A percentile compares a stretch with the other conserved stretches of the same genome.
Evolutionary conservation across 2,113 vertebrate species (phyloP).

Genomic region (Platanista minor): DNA sequence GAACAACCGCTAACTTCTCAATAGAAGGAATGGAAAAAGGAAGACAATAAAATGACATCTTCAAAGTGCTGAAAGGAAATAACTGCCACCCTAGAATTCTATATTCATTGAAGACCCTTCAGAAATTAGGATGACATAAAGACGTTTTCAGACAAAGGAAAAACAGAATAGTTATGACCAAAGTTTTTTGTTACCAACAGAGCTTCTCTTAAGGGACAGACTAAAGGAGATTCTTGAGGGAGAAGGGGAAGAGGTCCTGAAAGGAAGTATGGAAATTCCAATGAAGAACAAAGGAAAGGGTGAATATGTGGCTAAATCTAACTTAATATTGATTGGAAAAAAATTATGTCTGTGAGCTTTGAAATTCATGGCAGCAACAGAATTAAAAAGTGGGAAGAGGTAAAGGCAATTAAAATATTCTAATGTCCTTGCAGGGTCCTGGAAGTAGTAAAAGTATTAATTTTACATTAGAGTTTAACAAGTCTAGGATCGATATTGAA

Average conservation of each 20-base stretch:
- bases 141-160: background rate
- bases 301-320: background rate
- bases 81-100: background rate
- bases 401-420: background rate
- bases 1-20: background rate
- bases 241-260: background rate
- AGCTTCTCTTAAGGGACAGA: background rate
- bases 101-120: background rate
- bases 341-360: background rate
- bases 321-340: background rate
- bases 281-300: background rate
- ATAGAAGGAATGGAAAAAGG: background rate
- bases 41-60: background rate
- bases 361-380: background rate
- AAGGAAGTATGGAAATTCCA: background rate
- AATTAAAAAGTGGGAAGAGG: background rate
- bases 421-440: background rate
- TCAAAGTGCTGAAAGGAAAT: background rate
- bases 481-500: background rate
- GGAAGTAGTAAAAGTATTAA: background rate
- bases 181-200: background rate
- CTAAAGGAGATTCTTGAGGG: background rate
- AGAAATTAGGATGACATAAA: background rate
- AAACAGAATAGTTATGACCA: background rate
- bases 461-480: background rate